A percentile compares a stretch with the other conserved stretches of the same genome.
Conservation (phyloP, 2,888 invertebrate species). For the Caenorhabditis macrosperma region DNA sequence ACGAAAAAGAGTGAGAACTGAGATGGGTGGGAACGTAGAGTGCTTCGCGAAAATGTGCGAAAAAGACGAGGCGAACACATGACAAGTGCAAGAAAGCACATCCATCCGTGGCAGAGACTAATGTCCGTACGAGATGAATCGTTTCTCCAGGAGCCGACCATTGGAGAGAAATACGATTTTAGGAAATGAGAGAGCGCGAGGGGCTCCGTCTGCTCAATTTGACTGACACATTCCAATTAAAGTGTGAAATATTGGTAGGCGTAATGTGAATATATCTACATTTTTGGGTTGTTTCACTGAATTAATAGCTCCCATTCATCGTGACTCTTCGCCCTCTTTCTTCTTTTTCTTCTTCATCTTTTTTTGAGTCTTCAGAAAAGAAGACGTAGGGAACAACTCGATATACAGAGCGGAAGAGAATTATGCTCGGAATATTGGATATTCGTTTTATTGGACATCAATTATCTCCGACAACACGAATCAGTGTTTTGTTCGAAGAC, state of each 20-base stretch:
- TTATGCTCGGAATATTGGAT: background rate
- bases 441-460: background rate
- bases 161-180: background rate
- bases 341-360: background rate
- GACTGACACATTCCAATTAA: background rate
- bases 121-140: too few relatives aligned
- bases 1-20: too few relatives aligned
- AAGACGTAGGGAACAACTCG: background rate
- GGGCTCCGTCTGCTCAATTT: background rate
- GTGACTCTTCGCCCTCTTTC: background rate
- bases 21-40: too few relatives aligned
- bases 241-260: background rate
- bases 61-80: too few relatives aligned
- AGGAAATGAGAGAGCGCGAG: background rate
- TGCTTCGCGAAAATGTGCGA: too few relatives aligned
- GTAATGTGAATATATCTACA: background rate
- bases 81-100: too few relatives aligned
- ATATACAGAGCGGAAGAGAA: background rate
- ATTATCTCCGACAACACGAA: background rate
- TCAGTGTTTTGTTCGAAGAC: too few relatives aligned
- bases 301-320: constrained; percentile 1
- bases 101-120: too few relatives aligned
- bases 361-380: background rate
- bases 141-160: background rate
- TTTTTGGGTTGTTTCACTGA: background rate